A percentile compares a stretch with the other conserved stretches of the same genome.
Evolutionary conservation across 2,113 vertebrate species (phyloP).

Genomic region (Vombatus ursinus): DNA sequence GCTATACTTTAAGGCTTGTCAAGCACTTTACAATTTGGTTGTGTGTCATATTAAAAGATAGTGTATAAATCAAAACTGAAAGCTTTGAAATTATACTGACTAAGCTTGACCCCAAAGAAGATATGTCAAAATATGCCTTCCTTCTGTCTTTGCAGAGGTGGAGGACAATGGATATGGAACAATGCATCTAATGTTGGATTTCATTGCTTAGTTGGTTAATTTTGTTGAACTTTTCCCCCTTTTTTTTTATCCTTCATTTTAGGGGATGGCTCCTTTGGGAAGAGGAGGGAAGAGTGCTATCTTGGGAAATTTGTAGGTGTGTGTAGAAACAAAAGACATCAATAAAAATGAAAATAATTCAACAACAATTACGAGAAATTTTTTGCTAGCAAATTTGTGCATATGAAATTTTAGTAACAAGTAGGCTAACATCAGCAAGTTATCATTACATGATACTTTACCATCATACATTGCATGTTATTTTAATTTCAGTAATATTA

Average conservation of each 20-base stretch:
- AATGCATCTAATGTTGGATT: neutral
- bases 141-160: neutral
- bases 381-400: neutral
- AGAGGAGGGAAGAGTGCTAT: neutral
- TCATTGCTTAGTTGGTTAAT: neutral
- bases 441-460: neutral
- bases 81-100: neutral
- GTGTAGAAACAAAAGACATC: neutral
- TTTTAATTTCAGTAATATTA: neutral
- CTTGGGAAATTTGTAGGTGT: neutral
- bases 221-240: neutral
- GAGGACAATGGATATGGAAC: neutral
- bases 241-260: neutral
- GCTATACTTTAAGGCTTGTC: neutral
- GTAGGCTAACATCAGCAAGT: neutral
- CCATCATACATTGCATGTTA: neutral
- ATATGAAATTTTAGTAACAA: neutral
- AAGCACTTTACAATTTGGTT: slow-evolving; percentile 3
- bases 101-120: neutral
- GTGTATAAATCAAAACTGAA: neutral
- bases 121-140: neutral
- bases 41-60: slow-evolving; percentile 40
- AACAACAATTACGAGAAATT: neutral
- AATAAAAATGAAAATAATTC: neutral
- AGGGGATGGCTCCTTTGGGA: neutral